phyloP scores from a whole-genome alignment of 2,113 vertebrate species.

The Centrocercus urophasianus region DNA sequence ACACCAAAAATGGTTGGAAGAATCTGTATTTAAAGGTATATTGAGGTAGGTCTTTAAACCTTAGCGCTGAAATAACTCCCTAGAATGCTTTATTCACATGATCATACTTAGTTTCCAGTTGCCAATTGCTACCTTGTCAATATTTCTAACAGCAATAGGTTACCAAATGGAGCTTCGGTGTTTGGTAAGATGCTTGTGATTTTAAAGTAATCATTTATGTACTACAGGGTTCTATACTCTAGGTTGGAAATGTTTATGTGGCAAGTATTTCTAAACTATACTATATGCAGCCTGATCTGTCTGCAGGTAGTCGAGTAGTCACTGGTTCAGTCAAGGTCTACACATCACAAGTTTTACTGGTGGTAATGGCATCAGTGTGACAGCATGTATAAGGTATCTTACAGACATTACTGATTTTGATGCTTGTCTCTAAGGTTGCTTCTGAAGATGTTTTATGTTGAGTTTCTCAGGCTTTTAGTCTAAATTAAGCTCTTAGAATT shows the following conservation, averaged over 20 bases:
- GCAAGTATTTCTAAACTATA: background rate
- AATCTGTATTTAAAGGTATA: background rate
- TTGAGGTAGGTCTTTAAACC: background rate
- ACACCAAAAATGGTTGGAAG: background rate
- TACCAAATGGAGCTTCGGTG: background rate
- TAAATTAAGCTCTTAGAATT: background rate
- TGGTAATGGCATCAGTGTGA: background rate
- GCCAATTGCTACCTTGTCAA: background rate
- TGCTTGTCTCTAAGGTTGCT: background rate
- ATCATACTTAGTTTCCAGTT: background rate
- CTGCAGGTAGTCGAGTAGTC: background rate
- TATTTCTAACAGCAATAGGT: background rate
- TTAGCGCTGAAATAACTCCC: background rate
- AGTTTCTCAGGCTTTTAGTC: background rate
- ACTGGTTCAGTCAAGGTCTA: background rate
- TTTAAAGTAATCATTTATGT: background rate
- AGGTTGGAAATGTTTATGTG: fast-evolving
- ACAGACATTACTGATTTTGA: background rate
- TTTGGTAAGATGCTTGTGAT: background rate
- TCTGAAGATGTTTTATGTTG: background rate
- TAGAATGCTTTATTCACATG: background rate
- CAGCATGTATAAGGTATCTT: background rate
- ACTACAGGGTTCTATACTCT: background rate
- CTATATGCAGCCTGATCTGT: fast-evolving
- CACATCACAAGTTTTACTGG: background rate